These are phyloP conservation scores for Epicauta chinensis DNA, from an alignment of 1,140 invertebrate genomes.

Conservation along the genomic window DNA sequence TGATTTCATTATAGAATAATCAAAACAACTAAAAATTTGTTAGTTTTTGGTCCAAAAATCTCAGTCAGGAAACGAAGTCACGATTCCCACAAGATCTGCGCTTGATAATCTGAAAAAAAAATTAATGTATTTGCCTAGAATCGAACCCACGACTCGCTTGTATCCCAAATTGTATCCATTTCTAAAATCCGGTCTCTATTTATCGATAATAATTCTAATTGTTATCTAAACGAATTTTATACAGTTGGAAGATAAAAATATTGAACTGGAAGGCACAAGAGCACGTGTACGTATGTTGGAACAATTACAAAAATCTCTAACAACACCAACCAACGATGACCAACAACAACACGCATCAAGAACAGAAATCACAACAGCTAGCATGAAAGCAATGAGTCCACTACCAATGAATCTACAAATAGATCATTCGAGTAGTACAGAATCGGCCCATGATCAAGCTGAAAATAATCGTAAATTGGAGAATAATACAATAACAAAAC, in stretches of 20 bases:
- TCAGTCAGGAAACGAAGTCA: too few species aligned
- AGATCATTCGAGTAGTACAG: constrained; percentile 54
- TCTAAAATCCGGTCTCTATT: too few species aligned
- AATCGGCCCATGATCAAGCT: constrained; percentile 56
- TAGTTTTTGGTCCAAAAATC: too few species aligned
- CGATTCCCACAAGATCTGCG: too few species aligned
- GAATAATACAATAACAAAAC: constrained; percentile 42
- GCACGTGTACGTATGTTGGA: constrained; percentile 67
- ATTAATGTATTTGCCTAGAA: too few species aligned
- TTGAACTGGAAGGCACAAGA: constrained; percentile 72
- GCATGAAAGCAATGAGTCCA: constrained; percentile 50
- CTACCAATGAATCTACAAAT: constrained; percentile 49
- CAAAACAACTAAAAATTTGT: too few species aligned
- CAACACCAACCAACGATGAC: constrained; percentile 40
- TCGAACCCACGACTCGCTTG: too few species aligned
- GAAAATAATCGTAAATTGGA: constrained; percentile 36
- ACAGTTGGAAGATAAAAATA: constrained; percentile 72
- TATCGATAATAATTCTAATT: too few species aligned
- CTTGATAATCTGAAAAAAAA: too few species aligned
- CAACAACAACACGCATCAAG: constrained; percentile 26
- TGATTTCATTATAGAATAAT: too few species aligned
- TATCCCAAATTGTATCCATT: too few species aligned
- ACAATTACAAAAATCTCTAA: constrained; percentile 37
- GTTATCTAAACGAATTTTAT: too few species aligned
- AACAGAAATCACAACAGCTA: constrained; percentile 44